Base-by-base conservation (phyloP, 2,797 vertebrate species). In the Diplodus puntazzo region DNA sequence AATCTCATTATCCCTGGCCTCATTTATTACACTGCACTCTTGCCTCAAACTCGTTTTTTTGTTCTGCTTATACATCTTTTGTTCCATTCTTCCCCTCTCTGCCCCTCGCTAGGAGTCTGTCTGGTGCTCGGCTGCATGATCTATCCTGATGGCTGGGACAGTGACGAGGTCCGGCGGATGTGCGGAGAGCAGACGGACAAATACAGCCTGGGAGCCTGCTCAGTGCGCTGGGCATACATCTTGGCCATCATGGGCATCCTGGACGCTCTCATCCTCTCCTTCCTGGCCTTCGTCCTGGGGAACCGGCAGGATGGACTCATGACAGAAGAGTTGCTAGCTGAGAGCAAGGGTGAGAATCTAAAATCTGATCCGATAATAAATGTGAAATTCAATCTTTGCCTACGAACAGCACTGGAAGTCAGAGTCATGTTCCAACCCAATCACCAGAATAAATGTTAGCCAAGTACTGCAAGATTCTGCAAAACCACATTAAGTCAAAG, bases 81-180 rank as follows among this genome's bases (percentile, higher is more conserved):
- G 9, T 49, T 57, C 69, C 20, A 2, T 34, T 4, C 21, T 43
- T 5, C 16, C 11, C 18, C 14, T 69, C 30, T 73, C 75, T 64
- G 12, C 39, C 57, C 59, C 49, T 13, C 58, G 4, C 52, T 83
- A 98, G 97, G 97, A 91, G 96, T 96, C 90, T 98, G 97, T 92
- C 95, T 98, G 92, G 96, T 98, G 72, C 95, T 98, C 92, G 97
- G 97, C 69, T 98, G 97, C 75, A 97, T 98, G 96, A 97, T 98
- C 94, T 98, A 98, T 82, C 97, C 97, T 34, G 97, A 98, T 77
- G 97, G 97, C 85, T 98, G 97, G 97, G 97, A 98, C 88, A 97
- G 97, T 69, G 97, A 98, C n/a, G 96, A 96, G 92, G 97, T 98
- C 65, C 95, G 96, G 89, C 92, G 94, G 80, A 97, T 98, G 97